Conservation (phyloP, 2,797 vertebrate species). For the Sebastes wilsoni region DNA sequence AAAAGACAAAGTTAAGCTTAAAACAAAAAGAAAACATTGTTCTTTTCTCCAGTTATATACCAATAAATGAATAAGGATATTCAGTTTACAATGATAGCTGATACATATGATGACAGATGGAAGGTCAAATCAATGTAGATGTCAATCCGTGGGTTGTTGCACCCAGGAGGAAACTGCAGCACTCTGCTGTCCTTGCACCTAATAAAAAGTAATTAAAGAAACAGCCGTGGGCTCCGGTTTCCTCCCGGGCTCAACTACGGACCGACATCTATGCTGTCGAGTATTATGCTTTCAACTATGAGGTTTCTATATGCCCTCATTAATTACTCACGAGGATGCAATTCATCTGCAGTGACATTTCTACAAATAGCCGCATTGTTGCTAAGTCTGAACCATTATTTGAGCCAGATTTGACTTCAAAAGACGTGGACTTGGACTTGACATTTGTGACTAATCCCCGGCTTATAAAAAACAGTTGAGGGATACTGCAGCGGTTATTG, state of each 20-base stretch:
- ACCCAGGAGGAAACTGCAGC: not conserved
- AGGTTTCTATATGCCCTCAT: not conserved
- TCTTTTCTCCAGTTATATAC: not conserved
- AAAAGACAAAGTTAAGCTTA: not conserved
- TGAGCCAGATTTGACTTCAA: not conserved
- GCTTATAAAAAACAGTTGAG: not conserved
- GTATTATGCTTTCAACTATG: conserved; percentile 1
- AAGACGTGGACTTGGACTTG: not conserved
- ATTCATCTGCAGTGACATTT: not conserved
- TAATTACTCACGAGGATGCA: not conserved
- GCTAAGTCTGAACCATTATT: not conserved
- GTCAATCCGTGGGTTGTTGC: not conserved
- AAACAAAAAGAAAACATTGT: not conserved
- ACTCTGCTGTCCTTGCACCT: conserved; percentile 1
- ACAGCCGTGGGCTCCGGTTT: not conserved
- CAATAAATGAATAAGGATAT: not conserved
- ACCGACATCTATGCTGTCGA: not conserved
- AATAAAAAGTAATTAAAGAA: conserved; percentile 27
- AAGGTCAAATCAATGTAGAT: not conserved
- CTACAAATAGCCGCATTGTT: not conserved
- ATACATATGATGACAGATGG: not conserved
- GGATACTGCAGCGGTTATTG: not conserved
- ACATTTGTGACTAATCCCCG: not conserved
- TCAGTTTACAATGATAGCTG: not conserved
- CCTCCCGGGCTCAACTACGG: not conserved